phyloP scores from a whole-genome alignment of 2,888 invertebrate species.

The Psococerastis gibbosa region DNA sequence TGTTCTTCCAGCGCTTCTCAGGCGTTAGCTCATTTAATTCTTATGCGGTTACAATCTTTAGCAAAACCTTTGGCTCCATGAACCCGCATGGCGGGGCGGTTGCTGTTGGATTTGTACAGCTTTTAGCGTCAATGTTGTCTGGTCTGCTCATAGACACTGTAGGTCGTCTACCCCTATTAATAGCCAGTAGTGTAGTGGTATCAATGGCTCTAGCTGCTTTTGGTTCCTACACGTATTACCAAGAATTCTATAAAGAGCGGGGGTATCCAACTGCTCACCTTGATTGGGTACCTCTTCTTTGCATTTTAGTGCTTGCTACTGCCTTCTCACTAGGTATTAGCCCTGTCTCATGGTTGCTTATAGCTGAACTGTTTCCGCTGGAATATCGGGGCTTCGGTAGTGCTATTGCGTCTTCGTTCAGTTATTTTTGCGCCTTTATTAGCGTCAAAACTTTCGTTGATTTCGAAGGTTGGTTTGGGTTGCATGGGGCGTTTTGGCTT shows the following conservation, averaged over 20 bases:
- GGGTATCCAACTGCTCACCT: conserved; percentile 31
- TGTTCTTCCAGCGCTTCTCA: conserved; percentile 69
- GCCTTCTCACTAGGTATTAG: conserved; percentile 77
- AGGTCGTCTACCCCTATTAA: conserved; percentile 63
- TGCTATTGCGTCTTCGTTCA: conserved; percentile 69
- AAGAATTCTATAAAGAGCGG: conserved; percentile 1
- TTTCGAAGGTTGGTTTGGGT: conserved; percentile 51
- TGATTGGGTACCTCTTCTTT: conserved; percentile 67
- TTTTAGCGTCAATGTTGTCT: conserved; percentile 64
- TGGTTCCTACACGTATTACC: conserved; percentile 54
- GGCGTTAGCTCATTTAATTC: conserved; percentile 72
- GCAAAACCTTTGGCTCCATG: conserved; percentile 62
- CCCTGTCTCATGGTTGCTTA: conserved; percentile 70
- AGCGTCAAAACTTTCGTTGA: conserved; percentile 75
- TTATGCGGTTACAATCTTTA: conserved; percentile 71
- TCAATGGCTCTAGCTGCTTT: conserved; percentile 70
- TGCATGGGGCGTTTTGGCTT: conserved; percentile 75
- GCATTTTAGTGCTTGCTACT: conserved; percentile 65
- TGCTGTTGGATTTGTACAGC: conserved; percentile 65
- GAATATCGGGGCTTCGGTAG: conserved; percentile 73
- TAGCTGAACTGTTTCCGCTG: conserved; percentile 65
- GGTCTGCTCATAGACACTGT: conserved; percentile 68
- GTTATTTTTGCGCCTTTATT: conserved; percentile 69
- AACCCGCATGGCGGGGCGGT: conserved; percentile 72
- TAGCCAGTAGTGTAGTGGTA: conserved; percentile 69